A percentile compares a stretch with the other conserved stretches of the same genome.
These are phyloP conservation scores for Tethea ocularis DNA, from an alignment of 2,888 invertebrate genomes.

Conservation along the genomic window DNA sequence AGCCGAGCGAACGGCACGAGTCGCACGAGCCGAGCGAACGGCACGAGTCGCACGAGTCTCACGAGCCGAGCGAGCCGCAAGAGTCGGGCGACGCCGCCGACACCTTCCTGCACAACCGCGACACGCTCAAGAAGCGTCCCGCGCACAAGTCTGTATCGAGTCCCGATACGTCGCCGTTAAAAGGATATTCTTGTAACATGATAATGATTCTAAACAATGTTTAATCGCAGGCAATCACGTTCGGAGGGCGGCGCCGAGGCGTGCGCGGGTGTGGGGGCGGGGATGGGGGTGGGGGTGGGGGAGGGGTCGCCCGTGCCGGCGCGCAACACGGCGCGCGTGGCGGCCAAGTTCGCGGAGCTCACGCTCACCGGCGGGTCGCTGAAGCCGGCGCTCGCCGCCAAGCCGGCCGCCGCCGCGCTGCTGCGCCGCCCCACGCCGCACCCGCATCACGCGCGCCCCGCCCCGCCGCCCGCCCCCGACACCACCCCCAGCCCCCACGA, in stretches of 20 bases:
- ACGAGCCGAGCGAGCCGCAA: slow-evolving; percentile 31
- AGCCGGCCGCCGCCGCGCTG: slow-evolving; percentile 92
- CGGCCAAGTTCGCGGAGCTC: slow-evolving; percentile 86
- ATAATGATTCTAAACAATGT: slow-evolving; percentile 9
- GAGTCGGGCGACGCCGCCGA: slow-evolving; percentile 55
- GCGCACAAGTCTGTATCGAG: slow-evolving; percentile 36
- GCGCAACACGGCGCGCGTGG: slow-evolving; percentile 85
- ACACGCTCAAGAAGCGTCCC: slow-evolving; percentile 66
- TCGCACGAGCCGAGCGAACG: slow-evolving; percentile 54
- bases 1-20: slow-evolving; percentile 24
- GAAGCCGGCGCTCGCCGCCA: slow-evolving; percentile 90
- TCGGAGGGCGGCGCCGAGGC: slow-evolving; percentile 29
- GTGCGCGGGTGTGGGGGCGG: slow-evolving; percentile 13
- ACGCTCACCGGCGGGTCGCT: slow-evolving; percentile 86
- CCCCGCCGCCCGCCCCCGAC: slow-evolving; percentile 25
- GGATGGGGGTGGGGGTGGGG: slow-evolving; percentile 19
- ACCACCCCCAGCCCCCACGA: slow-evolving; percentile 21
- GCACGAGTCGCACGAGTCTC: slow-evolving; percentile 43
- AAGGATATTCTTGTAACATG: too few species aligned
- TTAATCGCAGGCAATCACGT: slow-evolving; percentile 16
- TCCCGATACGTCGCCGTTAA: background rate
- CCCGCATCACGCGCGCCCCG: slow-evolving; percentile 43
- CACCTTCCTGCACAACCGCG: slow-evolving; percentile 67
- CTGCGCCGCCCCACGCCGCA: slow-evolving; percentile 80
- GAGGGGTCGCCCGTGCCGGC: slow-evolving; percentile 79